These are phyloP conservation scores for Helicorthomorpha holstii DNA, from an alignment of 1,140 invertebrate species.

Conservation along the genomic window DNA sequence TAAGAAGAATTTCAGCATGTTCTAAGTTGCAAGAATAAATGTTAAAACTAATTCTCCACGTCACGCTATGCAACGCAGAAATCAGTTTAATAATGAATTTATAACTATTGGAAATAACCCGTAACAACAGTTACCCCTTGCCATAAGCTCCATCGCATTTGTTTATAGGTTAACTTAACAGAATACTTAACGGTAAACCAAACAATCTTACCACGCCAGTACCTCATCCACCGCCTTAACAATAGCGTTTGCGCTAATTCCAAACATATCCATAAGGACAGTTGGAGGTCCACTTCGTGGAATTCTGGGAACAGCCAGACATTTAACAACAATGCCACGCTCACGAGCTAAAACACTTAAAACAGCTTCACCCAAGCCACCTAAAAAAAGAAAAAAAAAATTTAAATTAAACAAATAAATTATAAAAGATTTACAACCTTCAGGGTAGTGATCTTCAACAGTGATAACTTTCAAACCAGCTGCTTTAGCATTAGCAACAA, in stretches of 20 bases:
- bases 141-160: no score
- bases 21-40: no score
- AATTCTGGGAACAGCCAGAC: conserved; percentile 64
- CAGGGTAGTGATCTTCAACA: conserved; percentile 93
- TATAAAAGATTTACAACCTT: conserved; percentile 32
- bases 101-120: no score
- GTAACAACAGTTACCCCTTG: no score
- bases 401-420: neutral
- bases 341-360: conserved; percentile 54
- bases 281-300: conserved; percentile 79
- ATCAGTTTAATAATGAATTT: no score
- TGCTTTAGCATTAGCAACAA: conserved; percentile 59
- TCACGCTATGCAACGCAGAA: no score
- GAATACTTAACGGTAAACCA: no score
- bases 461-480: conserved; percentile 69
- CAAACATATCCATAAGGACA: conserved; percentile 70
- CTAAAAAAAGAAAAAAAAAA: conserved; percentile 28
- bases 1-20: no score
- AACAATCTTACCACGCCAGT: neutral
- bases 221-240: conserved; percentile 43
- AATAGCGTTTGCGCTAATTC: conserved; percentile 68
- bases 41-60: no score
- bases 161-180: no score
- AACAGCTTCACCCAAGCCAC: conserved; percentile 92
- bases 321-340: conserved; percentile 56